Base-by-base conservation (phyloP, 2,113 vertebrate species). In the Ariopsis seemanni region DNA sequence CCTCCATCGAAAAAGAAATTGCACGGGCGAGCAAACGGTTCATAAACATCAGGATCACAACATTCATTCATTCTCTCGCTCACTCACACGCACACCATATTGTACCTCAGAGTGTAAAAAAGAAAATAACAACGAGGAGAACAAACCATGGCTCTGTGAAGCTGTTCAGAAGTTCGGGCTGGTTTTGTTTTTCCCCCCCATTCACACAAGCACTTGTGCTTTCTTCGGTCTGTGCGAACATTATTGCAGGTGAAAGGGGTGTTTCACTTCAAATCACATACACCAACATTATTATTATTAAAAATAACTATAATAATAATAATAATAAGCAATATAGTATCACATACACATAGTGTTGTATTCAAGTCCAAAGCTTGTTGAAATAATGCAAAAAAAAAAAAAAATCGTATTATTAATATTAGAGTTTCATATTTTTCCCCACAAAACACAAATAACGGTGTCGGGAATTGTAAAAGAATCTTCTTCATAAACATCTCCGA, bases 1-100 rank as follows among this genome's bases (percentile, higher is more conserved):
- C 78, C 27, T 87, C 84, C 78, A 86, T 84, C 79, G 63, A 86
- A 42, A 87, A 25, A 50, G 18, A 86, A 90, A 91, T 89, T 87
- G 85, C 88, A 79, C 84, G 63, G 88, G 89, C 85, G 78, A 90
- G 89, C 90, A n/a, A 88, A 88, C n/a, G 69, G 87, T 91, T 93
- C 94, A 95, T 92, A 92, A 93, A 93, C 91, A 90, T 92, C 91
- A 90, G 91, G 92, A 80, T 89, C 67, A 78, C 48, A 82, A 20
- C 1, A 22, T 55, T 18, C 1, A 22, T 55, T 18, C 78, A 65
- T 67, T 71, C 80, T 92, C 63, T n/a, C 52, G 48, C 82, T 58
- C 86, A 65, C 34, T 74, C 67, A 58, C 57, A 79, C 82, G 63
- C 42, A 81, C 74, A 50, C 67, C 81, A 89, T 86, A 91, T 83